Base-by-base conservation (phyloP, 2,797 vertebrate genomes). In the Podarcis siculus region DNA sequence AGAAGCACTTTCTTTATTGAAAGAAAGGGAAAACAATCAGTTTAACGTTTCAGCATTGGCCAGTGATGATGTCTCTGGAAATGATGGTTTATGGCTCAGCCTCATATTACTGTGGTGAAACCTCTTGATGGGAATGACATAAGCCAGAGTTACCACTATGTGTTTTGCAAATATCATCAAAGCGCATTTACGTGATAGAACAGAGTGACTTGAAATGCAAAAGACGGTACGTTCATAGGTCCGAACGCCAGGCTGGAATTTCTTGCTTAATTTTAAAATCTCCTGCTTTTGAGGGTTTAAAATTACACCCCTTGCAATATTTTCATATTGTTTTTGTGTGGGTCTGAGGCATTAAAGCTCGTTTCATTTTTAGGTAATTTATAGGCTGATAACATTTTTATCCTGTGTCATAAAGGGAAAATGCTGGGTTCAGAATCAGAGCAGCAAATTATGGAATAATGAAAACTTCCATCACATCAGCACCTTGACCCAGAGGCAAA, bases 1-100 rank as follows among this genome's bases (percentile, higher is more conserved):
- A 42, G 91, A 78, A 67, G 69, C 0, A 0, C 55, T 88, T 49
- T 84, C 91, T 23, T 39, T 89, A 73, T 86, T 91, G 86, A 93
- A 92, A 93, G 64, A 79, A 66, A 88, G 78, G 58, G 49, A 88
- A 94, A 91, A 25, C 66, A 87, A 10, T 66, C 83, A 83, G 37
- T 15, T 90, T 90, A 2, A 0, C 75, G 55, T 76, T 87, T 90
- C 92, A 90, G 91, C 49, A 85, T 12, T 67, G 37, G 12, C 21
- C 23, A 81, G 79, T 89, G 69, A 71, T 81, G n/a, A 75, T 87
- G 61, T 89, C 87, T 89, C 90, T 87, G 77, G 80, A 91, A 90
- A 82, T 69, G 86, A 79, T 0, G 0, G 67, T 82, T 87, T 88
- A 77, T 71, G 27, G 17, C 75, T 79, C 87, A 91, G 30, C 64